A percentile compares a stretch with the other conserved stretches of the same genome.
Conservation (phyloP, 2,888 invertebrate species). For the Lordiphosa fenestrarum region DNA sequence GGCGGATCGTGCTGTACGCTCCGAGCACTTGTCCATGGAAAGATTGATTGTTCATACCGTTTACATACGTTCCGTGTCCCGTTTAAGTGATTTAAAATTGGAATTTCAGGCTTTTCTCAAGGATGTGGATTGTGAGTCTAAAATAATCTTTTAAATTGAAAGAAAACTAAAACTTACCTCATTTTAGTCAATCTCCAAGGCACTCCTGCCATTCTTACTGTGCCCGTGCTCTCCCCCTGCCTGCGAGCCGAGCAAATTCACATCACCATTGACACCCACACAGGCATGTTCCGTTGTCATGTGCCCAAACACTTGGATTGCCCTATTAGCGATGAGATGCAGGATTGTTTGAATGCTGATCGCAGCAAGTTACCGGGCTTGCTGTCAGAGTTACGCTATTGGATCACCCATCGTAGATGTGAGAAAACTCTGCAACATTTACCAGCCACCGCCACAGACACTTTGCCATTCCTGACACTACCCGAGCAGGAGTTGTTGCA, state of each 20-base stretch:
- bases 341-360: slow-evolving; percentile 89
- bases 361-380: slow-evolving; percentile 84
- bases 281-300: slow-evolving; percentile 94
- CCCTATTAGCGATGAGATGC: slow-evolving; percentile 89
- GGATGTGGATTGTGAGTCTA: slow-evolving; percentile 85
- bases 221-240: slow-evolving; percentile 94
- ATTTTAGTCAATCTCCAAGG: slow-evolving; percentile 90
- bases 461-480: slow-evolving; percentile 90
- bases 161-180: slow-evolving; percentile 2
- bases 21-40: slow-evolving; percentile 97
- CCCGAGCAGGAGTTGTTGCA: slow-evolving; percentile 89
- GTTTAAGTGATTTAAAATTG: slow-evolving; percentile 90
- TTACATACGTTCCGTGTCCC: slow-evolving; percentile 92
- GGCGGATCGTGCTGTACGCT: slow-evolving; percentile 89
- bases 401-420: slow-evolving; percentile 95
- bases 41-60: slow-evolving; percentile 96
- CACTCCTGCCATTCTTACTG: slow-evolving; percentile 94
- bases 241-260: slow-evolving; percentile 94
- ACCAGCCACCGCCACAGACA: slow-evolving; percentile 92
- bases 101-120: slow-evolving; percentile 82
- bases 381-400: slow-evolving; percentile 85
- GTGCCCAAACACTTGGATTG: slow-evolving; percentile 94
- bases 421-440: slow-evolving; percentile 97
- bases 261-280: slow-evolving; percentile 96
- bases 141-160: no score